Evolutionary conservation across 2,113 vertebrate genomes (phyloP), one percentile per base, ranked within the genome.

Genomic region (Phrynosoma blainvillii): DNA sequence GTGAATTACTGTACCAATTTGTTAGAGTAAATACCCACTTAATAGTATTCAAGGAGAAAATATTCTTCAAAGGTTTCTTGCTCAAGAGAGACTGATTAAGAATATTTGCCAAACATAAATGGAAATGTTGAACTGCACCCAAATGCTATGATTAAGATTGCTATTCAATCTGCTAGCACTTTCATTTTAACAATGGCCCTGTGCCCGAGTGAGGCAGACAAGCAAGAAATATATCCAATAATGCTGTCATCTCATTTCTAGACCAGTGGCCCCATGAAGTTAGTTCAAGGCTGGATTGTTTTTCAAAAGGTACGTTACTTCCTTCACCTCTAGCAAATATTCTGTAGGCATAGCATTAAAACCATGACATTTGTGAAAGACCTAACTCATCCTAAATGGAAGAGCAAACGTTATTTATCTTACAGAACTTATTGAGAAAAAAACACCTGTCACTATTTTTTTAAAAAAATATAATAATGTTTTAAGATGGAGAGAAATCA

Each of bases 351-450:
- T 93, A 94, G 94, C 96, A 95, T 89, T 94, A 96, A 96, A 95
- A 89, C 40, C 82, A 9, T 84, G 93, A 87, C 93, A 96, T 96
- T 95, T 95, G 81, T 86, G 1, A 10, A 88, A 89, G 87, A 77
- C 47, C 93, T 96, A 96, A 96, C 95, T 95, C 94, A 95, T 89
- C 88, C 65, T 93, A 85, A 92, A 95, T 90, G 91, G 92, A 95
- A 93, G 9, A 79, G 56, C 87, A 84, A 94, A 81, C 23, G 52
- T 75, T 87, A 95, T 93, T 95, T 20, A 70, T 90, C 84, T 86
- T 78, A 90, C 77, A 71, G 16, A 47, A 47, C 73, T 92, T 92
- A 74, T 30, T 54, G 47, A 83, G 66, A 36, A 91, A 89, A 92
- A 85, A 89, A 30, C 87, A 93, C 88, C 81, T 93, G 82, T 87